A percentile compares a stretch with the other conserved stretches of the same genome.
Conservation (phyloP, 2,797 vertebrate genomes). For the Labroides dimidiatus region DNA sequence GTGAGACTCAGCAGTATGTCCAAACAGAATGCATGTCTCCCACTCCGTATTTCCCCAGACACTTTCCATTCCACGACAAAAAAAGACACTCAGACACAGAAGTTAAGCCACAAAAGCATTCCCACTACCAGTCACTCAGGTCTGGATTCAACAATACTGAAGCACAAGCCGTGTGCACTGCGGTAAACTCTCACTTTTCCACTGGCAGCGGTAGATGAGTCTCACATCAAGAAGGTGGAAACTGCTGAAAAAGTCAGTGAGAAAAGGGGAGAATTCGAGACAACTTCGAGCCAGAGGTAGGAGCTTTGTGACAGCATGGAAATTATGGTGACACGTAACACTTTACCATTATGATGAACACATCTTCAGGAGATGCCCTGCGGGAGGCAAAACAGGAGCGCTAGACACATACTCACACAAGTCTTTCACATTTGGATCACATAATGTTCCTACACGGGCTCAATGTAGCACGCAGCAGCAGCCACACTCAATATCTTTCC, state of each 20-base stretch:
- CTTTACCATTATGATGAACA: slow-evolving; percentile 59
- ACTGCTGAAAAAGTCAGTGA: slow-evolving; percentile 35
- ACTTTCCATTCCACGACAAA: slow-evolving; percentile 68
- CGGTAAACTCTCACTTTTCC: slow-evolving; percentile 43
- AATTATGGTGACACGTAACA: slow-evolving; percentile 54
- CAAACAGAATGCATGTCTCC: slow-evolving; percentile 84
- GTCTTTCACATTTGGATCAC: slow-evolving; percentile 56
- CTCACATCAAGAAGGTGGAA: slow-evolving; percentile 24
- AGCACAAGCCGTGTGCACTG: slow-evolving; percentile 16
- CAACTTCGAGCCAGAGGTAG: slow-evolving; percentile 27
- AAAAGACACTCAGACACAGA: slow-evolving; percentile 52
- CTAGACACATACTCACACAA: slow-evolving; percentile 51
- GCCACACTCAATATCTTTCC: slow-evolving; percentile 65
- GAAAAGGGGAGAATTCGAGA: slow-evolving; percentile 29
- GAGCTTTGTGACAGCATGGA: slow-evolving; percentile 36
- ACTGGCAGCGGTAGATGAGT: slow-evolving; percentile 27
- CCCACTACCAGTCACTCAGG: slow-evolving; percentile 48
- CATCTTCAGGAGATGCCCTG: slow-evolving; percentile 63
- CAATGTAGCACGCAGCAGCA: slow-evolving; percentile 40
- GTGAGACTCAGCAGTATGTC: slow-evolving; percentile 80
- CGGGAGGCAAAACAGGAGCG: slow-evolving; percentile 62
- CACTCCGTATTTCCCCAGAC: slow-evolving; percentile 79
- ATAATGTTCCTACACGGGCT: slow-evolving; percentile 46
- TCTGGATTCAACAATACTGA: slow-evolving; percentile 36
- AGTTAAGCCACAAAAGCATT: slow-evolving; percentile 37